These are phyloP conservation scores for Acronicta aceris DNA, from an alignment of 2,888 invertebrate species.

Conservation along the genomic window DNA sequence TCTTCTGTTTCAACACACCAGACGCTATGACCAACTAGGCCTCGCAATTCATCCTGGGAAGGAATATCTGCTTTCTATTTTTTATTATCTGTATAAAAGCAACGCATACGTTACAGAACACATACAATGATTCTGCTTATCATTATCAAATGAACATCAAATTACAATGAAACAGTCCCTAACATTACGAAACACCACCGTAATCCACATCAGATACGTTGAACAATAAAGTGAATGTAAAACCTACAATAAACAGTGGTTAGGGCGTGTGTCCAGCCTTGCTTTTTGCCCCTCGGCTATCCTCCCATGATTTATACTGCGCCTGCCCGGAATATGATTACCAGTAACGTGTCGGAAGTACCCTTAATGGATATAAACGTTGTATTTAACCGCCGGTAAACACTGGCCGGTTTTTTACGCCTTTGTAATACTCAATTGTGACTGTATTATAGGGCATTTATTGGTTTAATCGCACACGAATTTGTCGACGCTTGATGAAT, in stretches of 20 bases:
- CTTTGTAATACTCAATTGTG: conserved; percentile 67
- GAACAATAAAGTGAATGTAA: conserved; percentile 75
- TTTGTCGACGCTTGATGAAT: conserved; percentile 56
- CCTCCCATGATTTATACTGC: conserved; percentile 84
- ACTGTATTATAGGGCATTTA: conserved; percentile 59
- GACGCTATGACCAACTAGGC: no score
- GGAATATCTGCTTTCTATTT: no score
- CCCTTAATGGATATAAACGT: conserved; percentile 87
- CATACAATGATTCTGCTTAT: not conserved
- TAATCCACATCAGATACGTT: conserved; percentile 71
- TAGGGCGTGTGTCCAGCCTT: conserved; percentile 72
- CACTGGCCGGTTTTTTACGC: conserved; percentile 65
- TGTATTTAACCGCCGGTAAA: conserved; percentile 80
- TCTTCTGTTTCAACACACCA: no score
- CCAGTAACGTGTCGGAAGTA: conserved; percentile 82
- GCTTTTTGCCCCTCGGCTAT: conserved; percentile 82
- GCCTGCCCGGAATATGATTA: conserved; percentile 86
- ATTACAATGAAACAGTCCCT: conserved; percentile 39
- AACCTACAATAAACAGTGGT: conserved; percentile 81
- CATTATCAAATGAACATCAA: conserved; percentile 6
- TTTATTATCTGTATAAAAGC: no score
- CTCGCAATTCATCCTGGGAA: no score
- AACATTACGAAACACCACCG: conserved; percentile 38
- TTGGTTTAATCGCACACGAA: conserved; percentile 61
- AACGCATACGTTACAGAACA: no score